Base-by-base conservation (phyloP, 2,797 vertebrate genomes). In the Hyperoplus lanceolatus region DNA sequence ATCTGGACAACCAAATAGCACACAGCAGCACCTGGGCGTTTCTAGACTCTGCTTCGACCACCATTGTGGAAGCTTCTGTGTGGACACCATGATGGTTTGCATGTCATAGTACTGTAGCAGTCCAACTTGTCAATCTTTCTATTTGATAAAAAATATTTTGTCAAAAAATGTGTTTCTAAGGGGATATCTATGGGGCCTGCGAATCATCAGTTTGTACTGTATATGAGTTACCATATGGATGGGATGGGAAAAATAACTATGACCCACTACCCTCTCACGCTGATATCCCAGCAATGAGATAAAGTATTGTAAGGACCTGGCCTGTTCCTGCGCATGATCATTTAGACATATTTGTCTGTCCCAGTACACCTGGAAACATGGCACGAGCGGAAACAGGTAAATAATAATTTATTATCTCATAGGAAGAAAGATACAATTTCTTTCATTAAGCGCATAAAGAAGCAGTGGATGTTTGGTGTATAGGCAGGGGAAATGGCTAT, bases 371-470 rank as follows among this genome's bases (percentile, higher is more conserved):
- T 55, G 48, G 65, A 36, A 61, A 21, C 64, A 67, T 42, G 70
- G 69, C 53, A 48, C 8, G 18, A 66, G 63, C 43, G 9, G 50
- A 70, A 63, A 56, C 43, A 53, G 54, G 53, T 48, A 38, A 65
- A 80, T 65, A 62, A 16, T 2, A 16, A 78, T 84, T 78, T 81
- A 38, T 63, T 67, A 50, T 58, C 60, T 78, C 69, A 64, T 60
- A 45, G 59, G 46, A 80, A 77, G 48, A 55, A 68, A 72, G 21
- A 72, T 73, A 75, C 74, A 49, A 74, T 29, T 62, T 66, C 77
- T 61, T 51, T 79, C 29, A 70, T 53, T 9, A 84, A 83, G 71
- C 9, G 29, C 5, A 11, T 12, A 59, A 48, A 38, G 41, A 74
- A 49, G 66, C 45, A 51, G 54, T 58, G 51, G 18, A 60, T 75